Conservation (phyloP, 2,113 vertebrate genomes). For the Paracanthobrama guichenoti region DNA sequence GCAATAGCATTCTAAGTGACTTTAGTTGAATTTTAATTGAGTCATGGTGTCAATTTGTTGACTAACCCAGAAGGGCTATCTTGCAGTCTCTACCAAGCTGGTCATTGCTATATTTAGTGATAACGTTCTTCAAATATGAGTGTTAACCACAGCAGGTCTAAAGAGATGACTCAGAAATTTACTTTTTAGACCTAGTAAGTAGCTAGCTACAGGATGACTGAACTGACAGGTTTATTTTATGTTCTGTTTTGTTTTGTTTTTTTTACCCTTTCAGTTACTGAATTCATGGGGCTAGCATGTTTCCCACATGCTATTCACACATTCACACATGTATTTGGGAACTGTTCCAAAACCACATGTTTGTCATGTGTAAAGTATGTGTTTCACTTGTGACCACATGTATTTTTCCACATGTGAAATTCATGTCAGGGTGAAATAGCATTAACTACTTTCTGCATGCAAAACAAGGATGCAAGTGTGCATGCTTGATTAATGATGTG, state of each 20-base stretch:
- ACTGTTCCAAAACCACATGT: no score
- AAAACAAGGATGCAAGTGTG: not conserved
- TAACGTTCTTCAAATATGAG: not conserved
- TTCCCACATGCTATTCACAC: no score
- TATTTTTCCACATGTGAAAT: no score
- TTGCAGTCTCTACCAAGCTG: not conserved
- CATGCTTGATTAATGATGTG: constrained; percentile 8
- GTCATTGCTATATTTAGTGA: not conserved
- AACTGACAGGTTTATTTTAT: not conserved
- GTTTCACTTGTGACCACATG: no score
- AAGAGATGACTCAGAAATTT: not conserved
- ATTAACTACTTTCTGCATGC: not conserved
- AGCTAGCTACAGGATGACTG: not conserved
- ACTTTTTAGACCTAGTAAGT: not conserved
- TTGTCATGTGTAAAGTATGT: no score
- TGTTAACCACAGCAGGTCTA: not conserved
- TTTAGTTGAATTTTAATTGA: no score
- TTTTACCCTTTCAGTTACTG: not conserved
- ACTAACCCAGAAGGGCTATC: not conserved
- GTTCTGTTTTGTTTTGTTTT: not conserved
- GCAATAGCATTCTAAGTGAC: not conserved
- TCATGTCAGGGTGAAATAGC: not conserved
- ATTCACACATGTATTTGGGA: no score
- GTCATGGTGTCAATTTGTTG: not conserved
- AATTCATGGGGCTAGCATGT: not conserved